Evolutionary conservation across 1,140 invertebrate genomes (phyloP).

Genomic region (Neelides sp.): DNA sequence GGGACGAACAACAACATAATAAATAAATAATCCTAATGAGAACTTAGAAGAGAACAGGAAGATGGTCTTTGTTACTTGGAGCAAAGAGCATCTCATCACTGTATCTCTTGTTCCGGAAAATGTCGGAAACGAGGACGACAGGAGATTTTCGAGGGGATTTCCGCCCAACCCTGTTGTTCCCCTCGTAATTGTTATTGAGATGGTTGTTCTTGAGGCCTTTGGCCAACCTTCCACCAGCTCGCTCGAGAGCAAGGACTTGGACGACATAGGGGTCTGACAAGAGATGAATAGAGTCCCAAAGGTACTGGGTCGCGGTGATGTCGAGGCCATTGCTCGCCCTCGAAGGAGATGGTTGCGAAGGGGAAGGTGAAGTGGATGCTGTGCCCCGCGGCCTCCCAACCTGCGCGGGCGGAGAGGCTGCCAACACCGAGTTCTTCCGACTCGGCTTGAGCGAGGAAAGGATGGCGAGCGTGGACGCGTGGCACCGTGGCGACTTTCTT

Average conservation of each 20-base stretch:
- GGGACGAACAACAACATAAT: too few species aligned
- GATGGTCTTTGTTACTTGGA: not conserved
- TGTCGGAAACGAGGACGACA: conserved; percentile 20
- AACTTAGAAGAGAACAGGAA: too few species aligned
- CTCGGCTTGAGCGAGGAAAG: conserved; percentile 40
- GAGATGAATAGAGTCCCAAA: conserved; percentile 28
- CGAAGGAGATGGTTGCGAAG: conserved; percentile 2
- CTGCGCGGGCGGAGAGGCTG: not conserved
- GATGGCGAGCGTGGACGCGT: conserved; percentile 68
- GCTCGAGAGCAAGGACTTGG: conserved; percentile 17
- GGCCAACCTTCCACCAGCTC: not conserved
- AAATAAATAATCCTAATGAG: too few species aligned
- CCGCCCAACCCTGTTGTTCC: conserved; percentile 1
- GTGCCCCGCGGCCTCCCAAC: not conserved
- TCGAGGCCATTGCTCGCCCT: conserved; percentile 2
- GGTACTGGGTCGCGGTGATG: conserved; percentile 24
- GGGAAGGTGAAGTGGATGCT: not conserved
- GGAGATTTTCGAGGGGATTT: conserved; percentile 21
- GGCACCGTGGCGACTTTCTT: conserved; percentile 68
- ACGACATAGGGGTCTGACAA: conserved; percentile 29
- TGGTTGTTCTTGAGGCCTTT: not conserved
- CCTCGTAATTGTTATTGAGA: not conserved
- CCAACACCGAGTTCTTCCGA: not conserved
- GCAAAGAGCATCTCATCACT: not conserved
- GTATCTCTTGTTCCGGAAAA: conserved; percentile 1